Conservation (phyloP, 2,888 invertebrate species). For the Aromia moschata region DNA sequence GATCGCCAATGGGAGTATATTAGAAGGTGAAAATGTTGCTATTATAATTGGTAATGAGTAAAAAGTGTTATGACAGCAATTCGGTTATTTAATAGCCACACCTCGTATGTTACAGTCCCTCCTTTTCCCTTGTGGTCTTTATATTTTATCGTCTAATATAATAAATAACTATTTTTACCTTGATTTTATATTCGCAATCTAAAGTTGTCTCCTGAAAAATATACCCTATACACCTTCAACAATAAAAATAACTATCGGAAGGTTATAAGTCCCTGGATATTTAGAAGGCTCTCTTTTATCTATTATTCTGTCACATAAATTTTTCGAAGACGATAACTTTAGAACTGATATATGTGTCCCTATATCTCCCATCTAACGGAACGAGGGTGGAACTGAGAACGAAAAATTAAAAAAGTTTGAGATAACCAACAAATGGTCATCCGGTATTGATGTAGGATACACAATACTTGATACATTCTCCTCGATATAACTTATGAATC, state of each 20-base stretch:
- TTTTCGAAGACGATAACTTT: background rate
- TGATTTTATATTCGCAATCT: too few relatives aligned
- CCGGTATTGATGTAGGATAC: background rate
- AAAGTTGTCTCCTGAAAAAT: too few relatives aligned
- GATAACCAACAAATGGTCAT: background rate
- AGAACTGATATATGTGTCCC: background rate
- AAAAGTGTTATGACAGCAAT: too few relatives aligned
- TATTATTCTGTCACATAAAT: constrained; percentile 1
- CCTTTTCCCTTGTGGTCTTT: too few relatives aligned
- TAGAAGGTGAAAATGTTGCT: too few relatives aligned
- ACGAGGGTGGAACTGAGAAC: background rate
- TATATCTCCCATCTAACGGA: background rate
- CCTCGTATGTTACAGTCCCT: too few relatives aligned
- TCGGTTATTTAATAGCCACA: too few relatives aligned
- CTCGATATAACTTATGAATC: constrained; percentile 3
- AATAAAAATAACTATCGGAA: background rate
- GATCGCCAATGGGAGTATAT: too few relatives aligned
- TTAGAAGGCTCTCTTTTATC: background rate
- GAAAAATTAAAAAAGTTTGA: background rate
- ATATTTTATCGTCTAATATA: too few relatives aligned
- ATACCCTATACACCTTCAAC: too few relatives aligned
- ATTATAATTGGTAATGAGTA: too few relatives aligned
- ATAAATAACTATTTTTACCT: too few relatives aligned
- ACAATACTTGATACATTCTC: background rate
- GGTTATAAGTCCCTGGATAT: constrained; percentile 1